Percentiles rank a stretch among this genome's conserved stretches.
These are phyloP conservation scores for Channallabes apus DNA, from an alignment of 2,797 vertebrate genomes.

Conservation along the genomic window DNA sequence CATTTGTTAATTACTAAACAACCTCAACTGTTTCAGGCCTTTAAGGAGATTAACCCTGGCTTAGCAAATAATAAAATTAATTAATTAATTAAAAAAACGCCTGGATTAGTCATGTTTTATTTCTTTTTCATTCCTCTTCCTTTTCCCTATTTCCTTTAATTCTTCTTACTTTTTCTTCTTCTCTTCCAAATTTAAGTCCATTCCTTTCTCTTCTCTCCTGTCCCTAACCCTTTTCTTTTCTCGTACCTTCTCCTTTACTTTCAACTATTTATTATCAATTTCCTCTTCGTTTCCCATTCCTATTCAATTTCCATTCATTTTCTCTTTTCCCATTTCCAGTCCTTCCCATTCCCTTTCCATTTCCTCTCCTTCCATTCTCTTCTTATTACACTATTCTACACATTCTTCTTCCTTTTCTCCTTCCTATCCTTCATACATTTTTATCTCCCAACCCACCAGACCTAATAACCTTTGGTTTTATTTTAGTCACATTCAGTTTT, in stretches of 20 bases:
- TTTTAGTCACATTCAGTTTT: background rate
- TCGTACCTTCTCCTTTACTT: too few relatives aligned
- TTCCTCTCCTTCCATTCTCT: background rate
- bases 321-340: background rate
- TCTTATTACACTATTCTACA: too few relatives aligned
- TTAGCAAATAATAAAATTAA: background rate
- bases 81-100: too few relatives aligned
- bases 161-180: background rate
- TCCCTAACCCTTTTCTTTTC: background rate
- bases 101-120: background rate
- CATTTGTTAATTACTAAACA: conserved; percentile 11
- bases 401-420: background rate
- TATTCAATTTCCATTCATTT: too few relatives aligned
- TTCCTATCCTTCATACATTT: background rate
- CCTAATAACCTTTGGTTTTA: background rate
- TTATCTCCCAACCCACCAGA: background rate
- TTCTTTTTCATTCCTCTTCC: background rate
- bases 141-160: background rate
- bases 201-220: background rate
- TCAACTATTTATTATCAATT: too few relatives aligned
- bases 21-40: background rate
- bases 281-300: too few relatives aligned
- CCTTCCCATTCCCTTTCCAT: background rate
- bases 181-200: background rate
- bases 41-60: background rate